A percentile compares a stretch with the other conserved stretches of the same genome.
phyloP scores from a whole-genome alignment of 2,113 vertebrate species.

The Sturnus vulgaris region DNA sequence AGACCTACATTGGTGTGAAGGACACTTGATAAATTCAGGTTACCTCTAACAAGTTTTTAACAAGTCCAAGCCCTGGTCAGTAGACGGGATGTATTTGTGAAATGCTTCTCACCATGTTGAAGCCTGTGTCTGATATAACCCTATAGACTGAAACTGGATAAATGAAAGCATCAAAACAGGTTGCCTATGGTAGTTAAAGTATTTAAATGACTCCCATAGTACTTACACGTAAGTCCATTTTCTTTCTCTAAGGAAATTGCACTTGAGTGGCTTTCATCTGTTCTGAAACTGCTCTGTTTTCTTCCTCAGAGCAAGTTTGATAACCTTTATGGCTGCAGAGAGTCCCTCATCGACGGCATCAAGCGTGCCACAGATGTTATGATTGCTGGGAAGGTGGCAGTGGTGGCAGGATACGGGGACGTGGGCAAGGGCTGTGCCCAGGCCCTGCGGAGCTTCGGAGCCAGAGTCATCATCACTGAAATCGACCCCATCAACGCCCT shows the following conservation, averaged over 20 bases:
- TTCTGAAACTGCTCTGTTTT: neutral
- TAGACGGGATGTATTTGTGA: neutral
- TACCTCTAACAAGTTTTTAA: neutral
- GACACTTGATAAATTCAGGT: neutral
- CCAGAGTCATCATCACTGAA: slow-evolving; percentile 94
- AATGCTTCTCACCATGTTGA: neutral
- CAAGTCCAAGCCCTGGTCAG: neutral
- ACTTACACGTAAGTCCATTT: neutral
- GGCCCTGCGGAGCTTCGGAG: slow-evolving; percentile 89
- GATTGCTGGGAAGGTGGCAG: slow-evolving; percentile 96
- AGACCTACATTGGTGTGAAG: neutral
- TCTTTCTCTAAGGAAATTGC: neutral
- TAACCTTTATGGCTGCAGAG: slow-evolving; percentile 97
- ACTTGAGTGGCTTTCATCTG: neutral
- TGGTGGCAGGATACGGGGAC: slow-evolving; percentile 94
- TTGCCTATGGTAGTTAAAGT: neutral
- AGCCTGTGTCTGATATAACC: neutral
- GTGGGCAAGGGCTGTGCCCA: slow-evolving; percentile 97
- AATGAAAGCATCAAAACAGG: neutral
- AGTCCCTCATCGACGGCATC: slow-evolving; percentile 97
- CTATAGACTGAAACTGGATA: neutral
- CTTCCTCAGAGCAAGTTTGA: slow-evolving; percentile 92
- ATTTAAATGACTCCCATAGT: neutral
- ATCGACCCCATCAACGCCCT: slow-evolving; percentile 96
- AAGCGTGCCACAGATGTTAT: slow-evolving; percentile 97